A percentile compares a stretch with the other conserved stretches of the same genome.
These are phyloP conservation scores for Limnodromus scolopaceus DNA, from an alignment of 2,797 vertebrate species.

Conservation along the genomic window DNA sequence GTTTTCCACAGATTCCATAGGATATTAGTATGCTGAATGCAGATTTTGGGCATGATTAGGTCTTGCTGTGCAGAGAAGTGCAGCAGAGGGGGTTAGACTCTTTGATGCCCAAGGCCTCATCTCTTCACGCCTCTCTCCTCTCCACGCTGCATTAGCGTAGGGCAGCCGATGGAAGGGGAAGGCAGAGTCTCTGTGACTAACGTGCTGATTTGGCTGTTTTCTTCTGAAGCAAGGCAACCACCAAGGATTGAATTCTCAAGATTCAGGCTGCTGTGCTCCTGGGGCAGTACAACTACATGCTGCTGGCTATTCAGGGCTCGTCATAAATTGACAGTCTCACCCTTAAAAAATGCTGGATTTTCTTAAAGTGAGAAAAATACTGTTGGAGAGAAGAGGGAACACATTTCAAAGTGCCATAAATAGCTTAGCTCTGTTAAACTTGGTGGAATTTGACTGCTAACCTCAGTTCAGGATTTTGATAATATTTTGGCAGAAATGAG, in stretches of 20 bases:
- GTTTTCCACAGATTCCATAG: background rate
- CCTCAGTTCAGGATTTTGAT: constrained; percentile 9
- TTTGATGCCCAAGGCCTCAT: background rate
- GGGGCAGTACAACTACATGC: background rate
- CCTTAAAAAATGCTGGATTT: background rate
- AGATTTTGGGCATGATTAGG: background rate
- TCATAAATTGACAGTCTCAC: background rate
- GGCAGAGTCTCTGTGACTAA: background rate
- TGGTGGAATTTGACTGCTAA: background rate
- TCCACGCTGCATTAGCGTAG: background rate
- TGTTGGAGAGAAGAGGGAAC: background rate
- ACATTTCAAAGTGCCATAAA: background rate
- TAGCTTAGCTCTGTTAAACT: background rate
- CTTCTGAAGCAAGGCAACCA: background rate
- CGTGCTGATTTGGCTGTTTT: background rate
- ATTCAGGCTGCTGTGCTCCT: background rate
- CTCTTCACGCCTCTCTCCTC: background rate
- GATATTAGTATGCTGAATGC: background rate
- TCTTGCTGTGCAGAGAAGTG: background rate
- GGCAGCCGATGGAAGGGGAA: background rate
- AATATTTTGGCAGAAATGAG: constrained; percentile 42
- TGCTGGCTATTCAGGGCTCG: background rate
- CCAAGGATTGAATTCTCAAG: background rate
- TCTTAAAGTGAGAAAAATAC: background rate
- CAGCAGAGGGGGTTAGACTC: background rate